Percentiles rank a stretch among this genome's conserved stretches.
Conservation (phyloP, 2,888 invertebrate genomes). For the Sphaeridia pumilis region DNA sequence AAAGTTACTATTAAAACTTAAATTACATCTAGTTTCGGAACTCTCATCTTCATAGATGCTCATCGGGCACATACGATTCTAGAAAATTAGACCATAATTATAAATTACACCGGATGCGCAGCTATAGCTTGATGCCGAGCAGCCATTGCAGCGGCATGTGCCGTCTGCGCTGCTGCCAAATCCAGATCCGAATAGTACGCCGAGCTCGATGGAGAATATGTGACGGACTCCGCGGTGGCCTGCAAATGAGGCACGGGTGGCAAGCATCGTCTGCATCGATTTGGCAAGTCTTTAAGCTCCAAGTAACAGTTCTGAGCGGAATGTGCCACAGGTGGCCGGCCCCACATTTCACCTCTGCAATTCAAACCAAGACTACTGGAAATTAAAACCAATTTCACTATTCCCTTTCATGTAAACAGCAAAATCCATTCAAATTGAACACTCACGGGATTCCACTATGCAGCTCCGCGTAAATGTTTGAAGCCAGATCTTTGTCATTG, state of each 20-base stretch:
- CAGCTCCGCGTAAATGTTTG: slow-evolving; percentile 26
- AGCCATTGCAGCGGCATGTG: background rate
- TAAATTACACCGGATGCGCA: slow-evolving; percentile 7
- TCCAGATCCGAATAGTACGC: slow-evolving; percentile 26
- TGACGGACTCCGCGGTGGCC: slow-evolving; percentile 1
- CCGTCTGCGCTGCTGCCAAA: slow-evolving; percentile 11
- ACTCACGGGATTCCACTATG: slow-evolving; percentile 20
- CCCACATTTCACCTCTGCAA: slow-evolving; percentile 12
- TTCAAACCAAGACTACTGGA: background rate
- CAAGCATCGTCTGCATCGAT: slow-evolving; percentile 9
- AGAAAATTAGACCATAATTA: background rate
- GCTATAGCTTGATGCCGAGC: background rate
- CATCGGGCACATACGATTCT: too few species aligned
- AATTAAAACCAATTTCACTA: background rate
- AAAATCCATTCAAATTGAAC: too few species aligned
- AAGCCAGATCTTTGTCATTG: slow-evolving; percentile 17
- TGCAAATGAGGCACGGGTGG: slow-evolving; percentile 3
- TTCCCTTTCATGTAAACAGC: too few species aligned
- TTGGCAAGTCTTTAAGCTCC: slow-evolving; percentile 23
- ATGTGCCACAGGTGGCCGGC: slow-evolving; percentile 17
- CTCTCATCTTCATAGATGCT: too few species aligned
- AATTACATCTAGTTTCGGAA: too few species aligned
- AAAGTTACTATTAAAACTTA: too few species aligned
- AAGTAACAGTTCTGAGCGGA: slow-evolving; percentile 23
- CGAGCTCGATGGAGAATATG: slow-evolving; percentile 16